Evolutionary conservation across 2,113 vertebrate genomes (phyloP).

Genomic region (Eurystomus gularis): DNA sequence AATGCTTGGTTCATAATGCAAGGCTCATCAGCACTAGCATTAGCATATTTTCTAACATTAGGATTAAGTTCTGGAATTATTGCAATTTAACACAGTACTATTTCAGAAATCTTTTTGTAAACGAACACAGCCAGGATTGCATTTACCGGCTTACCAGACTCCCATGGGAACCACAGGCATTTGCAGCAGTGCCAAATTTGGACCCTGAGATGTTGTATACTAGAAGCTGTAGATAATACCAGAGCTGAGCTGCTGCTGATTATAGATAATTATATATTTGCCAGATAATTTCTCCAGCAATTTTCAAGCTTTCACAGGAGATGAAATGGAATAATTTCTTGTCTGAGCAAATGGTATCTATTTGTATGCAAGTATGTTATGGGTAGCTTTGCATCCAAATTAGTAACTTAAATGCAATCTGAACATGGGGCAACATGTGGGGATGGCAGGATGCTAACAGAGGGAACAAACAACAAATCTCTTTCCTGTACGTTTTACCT

Average conservation of each 20-base stretch:
- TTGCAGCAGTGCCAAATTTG: not conserved
- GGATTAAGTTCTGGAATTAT: not conserved
- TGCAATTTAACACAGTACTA: not conserved
- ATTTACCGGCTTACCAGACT: not conserved
- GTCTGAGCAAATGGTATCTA: not conserved
- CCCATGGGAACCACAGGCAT: not conserved
- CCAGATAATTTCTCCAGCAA: not conserved
- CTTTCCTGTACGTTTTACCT: not conserved
- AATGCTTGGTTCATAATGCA: not conserved
- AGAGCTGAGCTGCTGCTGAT: not conserved
- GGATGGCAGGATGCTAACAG: not conserved
- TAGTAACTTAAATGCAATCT: not conserved
- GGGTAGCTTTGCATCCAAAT: not conserved
- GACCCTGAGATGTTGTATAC: not conserved
- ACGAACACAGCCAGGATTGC: not conserved
- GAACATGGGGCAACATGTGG: not conserved
- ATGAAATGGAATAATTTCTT: slow-evolving; percentile 1
- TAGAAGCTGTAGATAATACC: not conserved
- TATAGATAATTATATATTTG: not conserved
- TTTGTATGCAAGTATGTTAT: not conserved
- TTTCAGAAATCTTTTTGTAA: not conserved
- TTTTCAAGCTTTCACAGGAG: slow-evolving; percentile 9
- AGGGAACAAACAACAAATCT: not conserved
- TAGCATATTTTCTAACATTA: not conserved
- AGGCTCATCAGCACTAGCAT: not conserved